Percentiles rank a stretch among this genome's conserved stretches.
These are phyloP conservation scores for Pyrgilauda ruficollis DNA, from an alignment of 2,113 vertebrate genomes.

Conservation along the genomic window DNA sequence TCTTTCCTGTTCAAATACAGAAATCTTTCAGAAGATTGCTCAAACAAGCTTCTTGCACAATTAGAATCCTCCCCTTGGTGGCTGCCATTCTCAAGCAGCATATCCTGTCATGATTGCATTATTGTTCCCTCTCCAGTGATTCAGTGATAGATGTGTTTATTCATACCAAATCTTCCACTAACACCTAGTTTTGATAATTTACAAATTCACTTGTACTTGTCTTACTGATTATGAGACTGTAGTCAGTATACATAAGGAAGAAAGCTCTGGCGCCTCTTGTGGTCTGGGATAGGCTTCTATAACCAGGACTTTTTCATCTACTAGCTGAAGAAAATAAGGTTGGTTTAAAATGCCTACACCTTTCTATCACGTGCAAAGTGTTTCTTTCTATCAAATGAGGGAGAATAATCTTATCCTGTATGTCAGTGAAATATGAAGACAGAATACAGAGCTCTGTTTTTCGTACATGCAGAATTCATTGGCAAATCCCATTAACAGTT, in stretches of 20 bases:
- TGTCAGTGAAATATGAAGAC: not conserved
- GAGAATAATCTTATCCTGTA: not conserved
- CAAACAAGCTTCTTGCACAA: conserved; percentile 25
- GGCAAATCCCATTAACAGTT: not conserved
- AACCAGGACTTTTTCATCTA: not conserved
- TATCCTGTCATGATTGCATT: conserved; percentile 53
- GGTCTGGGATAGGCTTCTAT: not conserved
- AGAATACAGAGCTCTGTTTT: not conserved
- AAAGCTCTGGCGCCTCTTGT: not conserved
- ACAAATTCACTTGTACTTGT: not conserved
- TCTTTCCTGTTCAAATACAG: not conserved
- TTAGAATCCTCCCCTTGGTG: conserved; percentile 1
- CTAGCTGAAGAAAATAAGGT: not conserved
- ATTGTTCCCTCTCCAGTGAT: conserved; percentile 34
- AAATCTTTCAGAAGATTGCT: not conserved
- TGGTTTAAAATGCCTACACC: not conserved
- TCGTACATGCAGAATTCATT: not conserved
- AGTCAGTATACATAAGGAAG: not conserved
- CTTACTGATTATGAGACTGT: not conserved
- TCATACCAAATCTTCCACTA: conserved; percentile 27
- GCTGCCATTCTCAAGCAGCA: conserved; percentile 10
- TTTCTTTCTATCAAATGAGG: not conserved
- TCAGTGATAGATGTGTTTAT: conserved; percentile 20
- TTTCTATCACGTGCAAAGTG: not conserved
- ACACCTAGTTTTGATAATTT: conserved; percentile 4